phyloP scores from a whole-genome alignment of 1,140 invertebrate genomes.

The Scaptodrosophila lebanonensis region DNA sequence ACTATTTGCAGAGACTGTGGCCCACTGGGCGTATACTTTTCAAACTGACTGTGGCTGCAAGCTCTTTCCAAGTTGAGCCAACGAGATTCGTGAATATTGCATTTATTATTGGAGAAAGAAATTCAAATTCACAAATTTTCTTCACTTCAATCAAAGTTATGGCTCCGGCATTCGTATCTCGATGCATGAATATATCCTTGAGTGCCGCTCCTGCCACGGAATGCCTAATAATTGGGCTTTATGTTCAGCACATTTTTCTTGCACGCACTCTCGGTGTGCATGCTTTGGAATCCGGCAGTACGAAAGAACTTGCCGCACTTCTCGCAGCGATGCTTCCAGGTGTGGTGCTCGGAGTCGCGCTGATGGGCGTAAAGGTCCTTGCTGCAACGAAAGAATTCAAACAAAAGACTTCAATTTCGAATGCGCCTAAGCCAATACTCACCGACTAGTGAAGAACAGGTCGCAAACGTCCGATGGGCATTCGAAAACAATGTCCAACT shows the following conservation, averaged over 20 bases:
- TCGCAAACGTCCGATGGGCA: not conserved
- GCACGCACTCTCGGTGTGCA: slow-evolving; percentile 21
- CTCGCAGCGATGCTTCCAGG: slow-evolving; percentile 19
- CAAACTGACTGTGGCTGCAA: too few relatives aligned
- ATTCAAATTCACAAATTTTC: too few relatives aligned
- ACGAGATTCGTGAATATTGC: not conserved
- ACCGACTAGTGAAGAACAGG: slow-evolving; percentile 12
- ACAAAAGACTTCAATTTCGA: not conserved
- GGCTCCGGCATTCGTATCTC: too few relatives aligned
- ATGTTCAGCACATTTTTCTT: slow-evolving; percentile 9
- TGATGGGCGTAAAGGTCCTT: slow-evolving; percentile 14
- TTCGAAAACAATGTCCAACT: too few relatives aligned
- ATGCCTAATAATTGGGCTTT: not conserved
- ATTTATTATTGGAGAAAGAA: too few relatives aligned
- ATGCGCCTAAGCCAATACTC: not conserved
- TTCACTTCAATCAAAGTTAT: too few relatives aligned
- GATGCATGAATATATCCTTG: too few relatives aligned
- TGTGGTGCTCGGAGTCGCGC: slow-evolving; percentile 17
- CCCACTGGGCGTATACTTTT: too few relatives aligned
- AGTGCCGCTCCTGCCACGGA: too few relatives aligned
- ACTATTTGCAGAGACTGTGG: slow-evolving; percentile 45
- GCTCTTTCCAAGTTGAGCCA: too few relatives aligned
- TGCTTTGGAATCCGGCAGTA: slow-evolving; percentile 19
- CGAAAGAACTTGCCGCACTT: slow-evolving; percentile 30
- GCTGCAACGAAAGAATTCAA: not conserved